Conservation (phyloP, 2,113 vertebrate species). For the Chaenogobius annularis region DNA sequence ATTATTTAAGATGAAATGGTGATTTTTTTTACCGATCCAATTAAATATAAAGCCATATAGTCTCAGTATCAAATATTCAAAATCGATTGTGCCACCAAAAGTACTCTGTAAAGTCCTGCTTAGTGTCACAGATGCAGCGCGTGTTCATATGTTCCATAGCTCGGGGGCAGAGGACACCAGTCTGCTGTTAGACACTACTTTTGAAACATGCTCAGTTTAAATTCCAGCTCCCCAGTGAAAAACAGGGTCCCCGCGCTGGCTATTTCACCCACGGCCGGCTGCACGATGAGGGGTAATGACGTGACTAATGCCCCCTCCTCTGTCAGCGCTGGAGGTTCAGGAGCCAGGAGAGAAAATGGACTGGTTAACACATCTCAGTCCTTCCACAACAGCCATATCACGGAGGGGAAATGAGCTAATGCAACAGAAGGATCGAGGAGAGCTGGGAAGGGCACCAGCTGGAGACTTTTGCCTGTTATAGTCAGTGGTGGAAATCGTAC, state of each 20-base stretch:
- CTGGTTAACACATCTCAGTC: conserved; percentile 46
- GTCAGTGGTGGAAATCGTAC: too few species aligned
- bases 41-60: too few species aligned
- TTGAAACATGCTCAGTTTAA: conserved; percentile 13
- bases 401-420: conserved; percentile 19
- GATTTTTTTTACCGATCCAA: neutral
- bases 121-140: conserved; percentile 19
- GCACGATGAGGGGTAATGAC: conserved; percentile 68
- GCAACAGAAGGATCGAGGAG: too few species aligned
- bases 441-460: too few species aligned
- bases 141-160: conserved; percentile 22
- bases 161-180: conserved; percentile 36
- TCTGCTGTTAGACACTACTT: conserved; percentile 37
- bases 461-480: too few species aligned
- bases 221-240: conserved; percentile 44
- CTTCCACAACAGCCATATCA: conserved; percentile 8
- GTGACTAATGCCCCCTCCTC: conserved; percentile 65
- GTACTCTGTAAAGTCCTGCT: conserved; percentile 4
- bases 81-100: neutral
- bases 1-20: neutral
- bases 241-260: conserved; percentile 56
- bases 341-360: conserved; percentile 19
- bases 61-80: neutral
- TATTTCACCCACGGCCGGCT: conserved; percentile 70
- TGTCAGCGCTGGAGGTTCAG: conserved; percentile 48